These are phyloP conservation scores for Drosophila fuyamai DNA, from an alignment of 1,140 invertebrate species.

Conservation along the genomic window DNA sequence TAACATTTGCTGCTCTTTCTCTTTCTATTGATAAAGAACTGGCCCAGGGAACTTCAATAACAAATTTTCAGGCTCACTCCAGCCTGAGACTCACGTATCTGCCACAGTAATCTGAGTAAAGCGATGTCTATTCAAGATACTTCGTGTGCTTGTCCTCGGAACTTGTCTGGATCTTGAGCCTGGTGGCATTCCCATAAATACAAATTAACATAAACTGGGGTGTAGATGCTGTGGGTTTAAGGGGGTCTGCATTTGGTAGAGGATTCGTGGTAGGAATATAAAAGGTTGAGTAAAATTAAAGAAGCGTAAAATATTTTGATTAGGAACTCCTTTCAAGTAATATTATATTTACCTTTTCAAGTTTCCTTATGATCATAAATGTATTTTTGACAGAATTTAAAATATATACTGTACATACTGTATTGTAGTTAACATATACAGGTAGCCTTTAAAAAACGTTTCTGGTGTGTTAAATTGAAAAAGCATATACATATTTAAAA, in stretches of 20 bases:
- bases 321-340: too few relatives aligned
- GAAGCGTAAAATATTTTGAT: too few relatives aligned
- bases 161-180: slow-evolving; percentile 41
- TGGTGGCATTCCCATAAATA: slow-evolving; percentile 42
- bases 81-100: slow-evolving; percentile 41
- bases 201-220: slow-evolving; percentile 41
- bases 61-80: slow-evolving; percentile 48
- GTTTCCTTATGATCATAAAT: too few relatives aligned
- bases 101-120: slow-evolving; percentile 69
- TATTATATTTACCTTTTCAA: too few relatives aligned
- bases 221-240: not conserved
- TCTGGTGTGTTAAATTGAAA: too few relatives aligned
- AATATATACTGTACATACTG: too few relatives aligned
- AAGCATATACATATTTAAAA: too few relatives aligned
- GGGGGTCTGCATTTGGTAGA: not conserved
- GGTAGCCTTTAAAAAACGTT: too few relatives aligned
- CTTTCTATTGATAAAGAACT: slow-evolving; percentile 37
- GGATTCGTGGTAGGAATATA: too few relatives aligned
- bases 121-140: slow-evolving; percentile 63
- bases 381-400: too few relatives aligned
- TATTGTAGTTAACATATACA: too few relatives aligned
- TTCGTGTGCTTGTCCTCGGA: slow-evolving; percentile 28
- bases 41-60: slow-evolving; percentile 52
- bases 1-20: slow-evolving; percentile 24
- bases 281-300: too few relatives aligned